Base-by-base conservation (phyloP, 2,888 invertebrate species). In the Anoplius nigerrimus region DNA sequence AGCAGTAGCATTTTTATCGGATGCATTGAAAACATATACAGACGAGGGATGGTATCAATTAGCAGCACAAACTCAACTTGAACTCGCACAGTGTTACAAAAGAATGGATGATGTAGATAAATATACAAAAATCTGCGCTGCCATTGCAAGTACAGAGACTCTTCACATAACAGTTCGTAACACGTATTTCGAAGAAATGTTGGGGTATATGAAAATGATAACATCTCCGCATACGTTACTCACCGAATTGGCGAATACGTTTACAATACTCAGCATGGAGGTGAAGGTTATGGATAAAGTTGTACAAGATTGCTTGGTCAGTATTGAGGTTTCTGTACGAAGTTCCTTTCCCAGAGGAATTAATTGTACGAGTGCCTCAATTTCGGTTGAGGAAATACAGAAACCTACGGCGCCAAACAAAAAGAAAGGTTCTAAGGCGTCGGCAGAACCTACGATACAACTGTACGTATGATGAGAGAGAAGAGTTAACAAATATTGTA, bases 11-110 rank as follows among this genome's bases (percentile, higher is more conserved):
- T 98, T 98, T 88, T 91, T 98, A 0, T 92, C 93, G 59, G 98
- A 98, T 85, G 94, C 97, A 0, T 89, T 98, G 24, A 93, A 96
- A 61, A 96, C 96, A 3, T 95, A 96, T 80, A 94, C 94, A 83
- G 93, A 94, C 63, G 98, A 98, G 84, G 95, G 95, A 20, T 98
- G 98, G 98, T 91, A 91, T 65, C 92, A 93, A 62, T 90, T 98
- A 45, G 95, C 95, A 0, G 94, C 95, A 0, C 94, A 95, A 85
- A 96, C 96, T 0, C 92, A 96, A 73, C 89, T 97, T 0, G 95
- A 97, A 81, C 89, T 98, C 46, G 95, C 96, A 0, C 93, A 94
- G 55, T 97, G 97, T 76, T 96, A 96, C 82, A 92, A 94, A 75
- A 93, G 94, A 84, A 94, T 96, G 90, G 92, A 92, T 18, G 96